Evolutionary conservation across 1,140 invertebrate species (phyloP), one percentile per base, ranked within the genome.

Genomic region (Drosophila mojavensis): DNA sequence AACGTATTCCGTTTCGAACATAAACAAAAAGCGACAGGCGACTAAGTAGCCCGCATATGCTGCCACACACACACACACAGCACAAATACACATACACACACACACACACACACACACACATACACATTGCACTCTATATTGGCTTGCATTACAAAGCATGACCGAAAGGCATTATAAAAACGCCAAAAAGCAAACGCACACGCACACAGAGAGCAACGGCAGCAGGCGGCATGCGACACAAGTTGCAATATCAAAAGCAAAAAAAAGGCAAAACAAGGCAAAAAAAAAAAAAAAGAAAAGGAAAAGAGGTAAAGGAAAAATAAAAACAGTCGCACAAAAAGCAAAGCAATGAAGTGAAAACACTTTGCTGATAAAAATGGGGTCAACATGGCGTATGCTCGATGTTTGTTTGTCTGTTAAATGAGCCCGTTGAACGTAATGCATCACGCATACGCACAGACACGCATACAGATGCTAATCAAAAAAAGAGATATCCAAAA

Each of bases 391-490:
- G 71, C 71, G 65, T 74, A 74, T 74, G 66, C 71, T 69, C 45
- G 43, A 69, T 74, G 43, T 63, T 56, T 69, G 71, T 74, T 74
- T 68, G 65, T 62, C 43, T 50, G 65, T 51, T 51, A 68, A 74
- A 74, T 74, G 71, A 68, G 65, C 43, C 65, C 65, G 28, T 33
- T 41, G 56, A 48, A 62, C 45, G 56, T 68, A 61, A 68, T 73
- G 70, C 60, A 70, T 56, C 58, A 69, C 53, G 60, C 64, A 55
- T n/a, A 51, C 39, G 26, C 48, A 33, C 17, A 20, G 26, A 39
- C 54, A 15, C 58, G n/a, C 43, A 48, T 15, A 48, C 15, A 78
- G 64, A 78, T 78, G 72, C 75, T 83, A 82, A 86, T 86, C 83
- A 86, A 79, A 24, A 24, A 24, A 24, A 83, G 61, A 70, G 56